These are phyloP conservation scores for Anarhynchus alexandrinus DNA, from an alignment of 2,113 vertebrate genomes.

Conservation along the genomic window DNA sequence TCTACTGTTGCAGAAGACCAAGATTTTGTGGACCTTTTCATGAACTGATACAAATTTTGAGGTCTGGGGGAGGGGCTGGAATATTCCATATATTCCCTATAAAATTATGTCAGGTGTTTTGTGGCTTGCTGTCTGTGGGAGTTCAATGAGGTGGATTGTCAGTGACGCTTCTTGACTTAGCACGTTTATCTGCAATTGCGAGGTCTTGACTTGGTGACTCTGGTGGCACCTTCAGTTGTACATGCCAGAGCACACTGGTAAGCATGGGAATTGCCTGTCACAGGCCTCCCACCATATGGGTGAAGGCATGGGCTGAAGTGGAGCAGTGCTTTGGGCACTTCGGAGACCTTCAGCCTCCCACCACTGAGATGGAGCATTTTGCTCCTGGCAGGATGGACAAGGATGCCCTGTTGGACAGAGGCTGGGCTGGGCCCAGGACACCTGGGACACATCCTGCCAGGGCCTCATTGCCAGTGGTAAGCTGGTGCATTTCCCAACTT, in stretches of 20 bases:
- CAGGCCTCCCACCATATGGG: too few species aligned
- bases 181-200: not conserved
- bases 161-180: not conserved
- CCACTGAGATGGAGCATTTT: not conserved
- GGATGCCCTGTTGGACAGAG: not conserved
- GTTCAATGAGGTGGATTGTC: not conserved
- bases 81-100: not conserved
- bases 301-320: not conserved
- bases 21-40: not conserved
- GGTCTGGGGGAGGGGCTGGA: fast-evolving
- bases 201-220: not conserved
- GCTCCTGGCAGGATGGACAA: not conserved
- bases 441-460: not conserved
- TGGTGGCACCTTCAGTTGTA: not conserved
- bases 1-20: not conserved
- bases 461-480: not conserved
- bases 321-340: not conserved
- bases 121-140: not conserved
- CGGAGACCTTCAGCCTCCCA: not conserved
- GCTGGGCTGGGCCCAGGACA: not conserved
- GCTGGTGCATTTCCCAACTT: not conserved
- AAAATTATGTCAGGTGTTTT: not conserved
- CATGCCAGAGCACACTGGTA: not conserved
- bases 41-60: not conserved
- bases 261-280: not conserved